A percentile compares a stretch with the other conserved stretches of the same genome.
These are phyloP conservation scores for Ennomos quercinarius DNA, from an alignment of 2,888 invertebrate genomes.

Conservation along the genomic window DNA sequence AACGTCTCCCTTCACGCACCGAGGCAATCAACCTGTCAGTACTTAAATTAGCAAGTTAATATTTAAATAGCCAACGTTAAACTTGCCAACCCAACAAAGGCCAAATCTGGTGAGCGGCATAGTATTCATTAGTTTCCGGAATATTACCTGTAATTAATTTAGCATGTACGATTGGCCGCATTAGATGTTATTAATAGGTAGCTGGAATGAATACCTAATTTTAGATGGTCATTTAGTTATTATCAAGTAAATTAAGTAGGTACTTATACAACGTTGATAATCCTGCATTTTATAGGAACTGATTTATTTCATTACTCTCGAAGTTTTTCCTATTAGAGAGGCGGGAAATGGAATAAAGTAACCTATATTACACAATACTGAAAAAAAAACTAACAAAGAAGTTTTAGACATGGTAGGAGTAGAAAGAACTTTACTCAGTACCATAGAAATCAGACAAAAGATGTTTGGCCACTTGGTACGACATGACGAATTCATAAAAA, in stretches of 20 bases:
- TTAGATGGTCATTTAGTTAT: background rate
- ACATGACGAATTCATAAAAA: too few species aligned
- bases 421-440: too few species aligned
- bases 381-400: too few species aligned
- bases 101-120: slow-evolving; percentile 28
- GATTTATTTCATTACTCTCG: too few species aligned
- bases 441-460: too few species aligned
- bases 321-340: too few species aligned
- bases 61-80: slow-evolving; percentile 14
- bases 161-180: slow-evolving; percentile 5
- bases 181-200: slow-evolving; percentile 6
- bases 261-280: too few species aligned
- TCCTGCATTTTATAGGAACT: too few species aligned
- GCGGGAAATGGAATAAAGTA: too few species aligned
- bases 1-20: slow-evolving; percentile 18
- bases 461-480: too few species aligned
- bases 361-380: too few species aligned
- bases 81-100: slow-evolving; percentile 27
- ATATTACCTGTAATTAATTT: slow-evolving; percentile 21
- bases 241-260: background rate
- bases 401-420: too few species aligned
- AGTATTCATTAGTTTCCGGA: slow-evolving; percentile 28
- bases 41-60: slow-evolving; percentile 25
- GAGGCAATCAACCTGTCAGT: slow-evolving; percentile 31
- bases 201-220: background rate